Conservation (phyloP, 2,888 invertebrate genomes). For the Pyrochroa serraticornis region DNA sequence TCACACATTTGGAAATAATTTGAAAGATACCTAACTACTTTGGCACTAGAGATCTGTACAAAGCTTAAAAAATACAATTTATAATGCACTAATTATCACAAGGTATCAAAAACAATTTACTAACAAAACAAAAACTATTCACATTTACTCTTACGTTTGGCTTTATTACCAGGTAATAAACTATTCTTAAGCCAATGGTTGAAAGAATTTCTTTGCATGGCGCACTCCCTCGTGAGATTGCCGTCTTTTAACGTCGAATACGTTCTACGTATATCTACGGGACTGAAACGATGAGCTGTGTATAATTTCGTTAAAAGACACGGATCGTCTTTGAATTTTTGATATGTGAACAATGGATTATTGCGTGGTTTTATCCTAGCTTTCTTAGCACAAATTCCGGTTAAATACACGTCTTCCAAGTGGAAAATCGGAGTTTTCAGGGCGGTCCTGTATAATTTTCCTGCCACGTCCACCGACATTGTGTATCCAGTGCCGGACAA, state of each 20-base stretch:
- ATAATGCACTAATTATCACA: conserved; percentile 37
- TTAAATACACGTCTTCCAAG: conserved; percentile 79
- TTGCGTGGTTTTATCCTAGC: conserved; percentile 61
- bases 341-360: conserved; percentile 25
- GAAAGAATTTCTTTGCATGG: conserved; percentile 7
- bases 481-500: conserved; percentile 83
- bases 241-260: conserved; percentile 11
- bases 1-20: too few relatives aligned
- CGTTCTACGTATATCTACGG: conserved; percentile 15
- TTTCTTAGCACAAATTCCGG: conserved; percentile 72
- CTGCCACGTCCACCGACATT: conserved; percentile 71
- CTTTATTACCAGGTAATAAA: conserved; percentile 18
- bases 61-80: conserved; percentile 32
- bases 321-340: conserved; percentile 14
- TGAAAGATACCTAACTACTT: conserved; percentile 1
- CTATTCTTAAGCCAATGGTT: conserved; percentile 24
- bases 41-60: conserved; percentile 31
- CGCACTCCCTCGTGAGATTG: conserved; percentile 13
- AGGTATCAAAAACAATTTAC: conserved; percentile 22
- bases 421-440: conserved; percentile 74
- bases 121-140: conserved; percentile 20
- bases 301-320: conserved; percentile 17
- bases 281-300: conserved; percentile 23
- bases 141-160: conserved; percentile 26
- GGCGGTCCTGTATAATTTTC: conserved; percentile 70